Percentiles rank a stretch among this genome's conserved stretches.
Evolutionary conservation across 2,113 vertebrate species (phyloP).

Genomic region (Australoheros scitulus): DNA sequence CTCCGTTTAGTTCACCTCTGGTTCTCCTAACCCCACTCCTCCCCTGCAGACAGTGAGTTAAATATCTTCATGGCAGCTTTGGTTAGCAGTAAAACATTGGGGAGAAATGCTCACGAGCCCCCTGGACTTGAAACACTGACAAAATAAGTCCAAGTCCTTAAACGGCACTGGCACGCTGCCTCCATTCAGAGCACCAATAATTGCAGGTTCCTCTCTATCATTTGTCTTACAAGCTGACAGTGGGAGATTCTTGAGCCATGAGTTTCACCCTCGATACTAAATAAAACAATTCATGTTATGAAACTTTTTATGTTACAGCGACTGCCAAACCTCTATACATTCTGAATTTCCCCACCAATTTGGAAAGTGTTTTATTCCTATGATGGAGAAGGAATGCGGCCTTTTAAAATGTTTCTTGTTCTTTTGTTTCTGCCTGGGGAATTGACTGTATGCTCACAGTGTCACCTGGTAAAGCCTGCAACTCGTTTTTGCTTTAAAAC

Average conservation of each 20-base stretch:
- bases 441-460: slow-evolving; percentile 1
- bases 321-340: slow-evolving; percentile 47
- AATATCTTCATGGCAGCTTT: slow-evolving; percentile 64
- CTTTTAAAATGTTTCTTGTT: slow-evolving; percentile 21
- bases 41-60: slow-evolving; percentile 36
- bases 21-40: not conserved
- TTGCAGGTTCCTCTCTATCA: slow-evolving; percentile 69
- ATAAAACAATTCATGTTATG: slow-evolving; percentile 52
- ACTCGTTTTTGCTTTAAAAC: not conserved
- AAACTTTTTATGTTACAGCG: slow-evolving; percentile 54
- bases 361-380: slow-evolving; percentile 33
- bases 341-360: slow-evolving; percentile 30
- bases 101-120: slow-evolving; percentile 7
- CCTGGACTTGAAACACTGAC: slow-evolving; percentile 61
- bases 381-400: slow-evolving; percentile 22
- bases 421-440: slow-evolving; percentile 12
- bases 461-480: slow-evolving; percentile 19
- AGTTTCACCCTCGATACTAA: slow-evolving; percentile 61
- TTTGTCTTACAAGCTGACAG: slow-evolving; percentile 68
- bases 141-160: slow-evolving; percentile 50
- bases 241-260: slow-evolving; percentile 67
- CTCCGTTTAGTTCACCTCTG: slow-evolving; percentile 3
- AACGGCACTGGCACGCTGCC: slow-evolving; percentile 60
- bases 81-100: slow-evolving; percentile 55
- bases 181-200: slow-evolving; percentile 69